Conservation (phyloP, 2,888 invertebrate species). For the Agapetus fuscipes region DNA sequence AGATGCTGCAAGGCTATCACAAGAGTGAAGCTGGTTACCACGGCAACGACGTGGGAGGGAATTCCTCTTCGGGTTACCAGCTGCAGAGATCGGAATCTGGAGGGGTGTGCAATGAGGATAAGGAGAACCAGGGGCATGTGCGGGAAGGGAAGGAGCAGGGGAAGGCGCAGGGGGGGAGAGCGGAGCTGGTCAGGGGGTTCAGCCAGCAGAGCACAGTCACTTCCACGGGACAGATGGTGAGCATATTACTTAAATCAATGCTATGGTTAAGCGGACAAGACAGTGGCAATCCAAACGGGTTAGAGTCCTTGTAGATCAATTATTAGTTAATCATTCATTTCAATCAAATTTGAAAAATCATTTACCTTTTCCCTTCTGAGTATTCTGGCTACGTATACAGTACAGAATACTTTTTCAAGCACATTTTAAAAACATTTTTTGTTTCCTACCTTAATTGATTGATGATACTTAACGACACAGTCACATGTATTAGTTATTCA, state of each 20-base stretch:
- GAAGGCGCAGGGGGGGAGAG: conserved; percentile 13
- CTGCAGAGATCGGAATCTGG: conserved; percentile 45
- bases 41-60: conserved; percentile 29
- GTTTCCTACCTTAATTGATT: no score
- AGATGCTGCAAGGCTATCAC: conserved; percentile 27
- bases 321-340: no score
- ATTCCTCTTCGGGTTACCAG: conserved; percentile 41
- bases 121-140: conserved; percentile 19
- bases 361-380: no score
- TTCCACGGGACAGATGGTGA: conserved; percentile 18
- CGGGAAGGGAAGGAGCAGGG: conserved; percentile 8
- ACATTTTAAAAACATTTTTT: no score
- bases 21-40: conserved; percentile 30
- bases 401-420: no score
- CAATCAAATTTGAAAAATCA: no score
- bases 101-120: conserved; percentile 42
- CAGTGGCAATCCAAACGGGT: no score
- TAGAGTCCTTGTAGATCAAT: no score
- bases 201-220: conserved; percentile 15
- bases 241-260: conserved; percentile 2
- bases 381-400: no score
- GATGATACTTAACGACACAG: no score
- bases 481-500: no score
- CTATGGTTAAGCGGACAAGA: no score
- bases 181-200: conserved; percentile 18